Evolutionary conservation across 2,113 vertebrate genomes (phyloP), one percentile per base, ranked within the genome.

Genomic region (Gambusia holbrooki): DNA sequence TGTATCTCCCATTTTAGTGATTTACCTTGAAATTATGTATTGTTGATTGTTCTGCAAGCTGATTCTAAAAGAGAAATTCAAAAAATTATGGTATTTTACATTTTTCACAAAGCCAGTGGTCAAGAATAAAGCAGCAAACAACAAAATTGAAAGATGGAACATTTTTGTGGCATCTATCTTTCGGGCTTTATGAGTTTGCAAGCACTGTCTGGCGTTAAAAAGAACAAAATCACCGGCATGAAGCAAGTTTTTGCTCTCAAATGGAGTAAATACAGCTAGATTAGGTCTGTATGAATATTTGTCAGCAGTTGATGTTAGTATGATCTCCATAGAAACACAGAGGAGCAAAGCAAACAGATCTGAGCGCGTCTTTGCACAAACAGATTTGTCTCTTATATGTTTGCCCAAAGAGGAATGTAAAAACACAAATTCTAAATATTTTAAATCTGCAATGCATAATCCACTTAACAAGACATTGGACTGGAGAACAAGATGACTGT

Each of bases 381-480:
- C 45, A 60, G 45, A 28, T 67, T 69, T 77, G 45, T 17, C 1
- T 48, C 54, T 69, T 80, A 77, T 84, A 76, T 80, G 60, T 81
- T 60, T 40, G 69, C 48, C 69, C 33, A 74, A 58, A 58, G 77
- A 65, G 33, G n/a, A 62, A 33, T 48, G 30, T 29, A 37, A 17
- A 69, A 78, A 83, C 76, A 79, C 42, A 72, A 71, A 79, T 70
- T 62, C 69, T 8, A 76, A 66, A 79, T 82, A 69, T 87, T 79
- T 61, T 65, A 58, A 64, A 83, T 79, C 4, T 80, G 61, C 77
- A 72, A 72, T 81, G 88, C 79, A 75, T 87, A 54, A 14, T 66
- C 62, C 14, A 37, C 81, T 62, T 86, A 74, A 80, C 70, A 19
- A 64, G 64, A 77, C 7, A 51, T 79, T 70, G 61, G 63, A 58